Percentiles rank a stretch among this genome's conserved stretches.
These are phyloP conservation scores for Odocoileus virginianus DNA, from an alignment of 2,113 vertebrate species.

Conservation along the genomic window DNA sequence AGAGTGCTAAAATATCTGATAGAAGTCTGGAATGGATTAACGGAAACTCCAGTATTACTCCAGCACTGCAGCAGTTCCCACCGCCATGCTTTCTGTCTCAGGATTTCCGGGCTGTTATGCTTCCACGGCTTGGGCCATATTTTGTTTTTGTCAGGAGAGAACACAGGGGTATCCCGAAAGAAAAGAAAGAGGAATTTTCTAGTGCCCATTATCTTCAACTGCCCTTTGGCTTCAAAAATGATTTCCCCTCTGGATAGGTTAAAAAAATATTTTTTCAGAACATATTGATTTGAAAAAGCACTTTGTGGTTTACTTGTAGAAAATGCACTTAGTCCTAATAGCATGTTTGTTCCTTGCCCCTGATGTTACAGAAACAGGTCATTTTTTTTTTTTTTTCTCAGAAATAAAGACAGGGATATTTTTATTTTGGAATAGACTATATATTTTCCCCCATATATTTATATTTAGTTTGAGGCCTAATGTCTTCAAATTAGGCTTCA, in stretches of 20 bases:
- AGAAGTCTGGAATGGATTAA: not conserved
- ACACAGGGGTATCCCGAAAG: not conserved
- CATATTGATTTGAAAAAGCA: slow-evolving; percentile 12
- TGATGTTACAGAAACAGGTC: slow-evolving; percentile 19
- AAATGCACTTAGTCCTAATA: slow-evolving; percentile 45
- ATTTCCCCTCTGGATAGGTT: not conserved
- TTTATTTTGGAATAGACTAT: not conserved
- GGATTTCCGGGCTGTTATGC: not conserved
- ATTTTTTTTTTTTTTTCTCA: not conserved
- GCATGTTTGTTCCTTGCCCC: not conserved
- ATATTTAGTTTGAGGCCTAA: not conserved
- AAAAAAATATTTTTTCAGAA: not conserved
- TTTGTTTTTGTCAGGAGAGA: not conserved
- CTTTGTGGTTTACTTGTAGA: slow-evolving; percentile 40
- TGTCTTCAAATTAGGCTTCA: not conserved
- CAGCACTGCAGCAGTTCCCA: not conserved
- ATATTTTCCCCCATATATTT: not conserved
- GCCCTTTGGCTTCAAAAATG: slow-evolving; percentile 10
- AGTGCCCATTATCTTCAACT: not conserved
- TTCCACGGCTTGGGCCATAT: not conserved
- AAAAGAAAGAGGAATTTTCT: not conserved
- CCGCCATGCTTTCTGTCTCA: not conserved
- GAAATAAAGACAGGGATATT: slow-evolving; percentile 22
- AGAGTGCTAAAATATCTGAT: not conserved
- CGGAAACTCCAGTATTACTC: not conserved